Conservation (phyloP, 1,140 invertebrate genomes). For the Nasonia longicornis region DNA sequence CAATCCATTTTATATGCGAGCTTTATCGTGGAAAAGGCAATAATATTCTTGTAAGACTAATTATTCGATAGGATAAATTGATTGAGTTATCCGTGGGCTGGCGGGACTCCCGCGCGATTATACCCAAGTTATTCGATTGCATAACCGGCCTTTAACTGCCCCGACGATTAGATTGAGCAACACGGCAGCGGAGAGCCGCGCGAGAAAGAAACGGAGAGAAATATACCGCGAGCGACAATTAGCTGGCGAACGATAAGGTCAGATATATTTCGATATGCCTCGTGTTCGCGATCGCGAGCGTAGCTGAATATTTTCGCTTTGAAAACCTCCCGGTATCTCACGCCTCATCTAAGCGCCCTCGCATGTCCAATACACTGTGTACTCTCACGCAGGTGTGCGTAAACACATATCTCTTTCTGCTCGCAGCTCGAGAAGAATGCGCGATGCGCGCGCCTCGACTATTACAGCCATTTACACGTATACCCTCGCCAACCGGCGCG, state of each 20-base stretch:
- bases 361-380: too few relatives aligned
- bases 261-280: too few relatives aligned
- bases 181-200: background rate
- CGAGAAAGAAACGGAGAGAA: slow-evolving; percentile 1
- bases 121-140: slow-evolving; percentile 43
- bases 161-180: slow-evolving; percentile 42
- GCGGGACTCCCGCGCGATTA: slow-evolving; percentile 14
- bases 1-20: slow-evolving; percentile 22
- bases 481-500: background rate
- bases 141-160: slow-evolving; percentile 29
- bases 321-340: too few relatives aligned
- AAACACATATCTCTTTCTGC: background rate
- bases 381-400: background rate
- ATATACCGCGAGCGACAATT: background rate
- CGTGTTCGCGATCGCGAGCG: too few relatives aligned
- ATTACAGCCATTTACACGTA: slow-evolving; percentile 30
- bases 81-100: slow-evolving; percentile 38
- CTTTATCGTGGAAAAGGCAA: slow-evolving; percentile 39
- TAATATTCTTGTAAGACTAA: slow-evolving; percentile 45
- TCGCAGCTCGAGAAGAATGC: background rate
- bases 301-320: too few relatives aligned
- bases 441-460: slow-evolving; percentile 11
- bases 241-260: background rate
- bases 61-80: slow-evolving; percentile 46
- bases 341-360: too few relatives aligned